Base-by-base conservation (phyloP, 2,888 invertebrate species). In the Orthosia incerta region DNA sequence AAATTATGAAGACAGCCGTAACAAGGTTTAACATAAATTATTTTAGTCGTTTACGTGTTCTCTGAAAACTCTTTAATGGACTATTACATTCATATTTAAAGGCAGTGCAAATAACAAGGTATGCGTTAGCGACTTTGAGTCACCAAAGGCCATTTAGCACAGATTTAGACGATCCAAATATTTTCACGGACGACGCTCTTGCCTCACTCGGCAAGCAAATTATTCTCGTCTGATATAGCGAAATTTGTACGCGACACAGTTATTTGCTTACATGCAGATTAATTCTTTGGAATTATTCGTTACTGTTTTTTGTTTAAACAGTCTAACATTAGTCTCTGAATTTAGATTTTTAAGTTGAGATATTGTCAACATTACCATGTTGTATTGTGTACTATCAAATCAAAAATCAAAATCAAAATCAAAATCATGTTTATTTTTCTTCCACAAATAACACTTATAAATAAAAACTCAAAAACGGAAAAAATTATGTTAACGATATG, bases 101-200 rank as follows among this genome's bases (percentile, higher is more conserved):
- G 63, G 70, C 69, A 77, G 68, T 86, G 82, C 86, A 85, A 89
- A 89, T 88, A 90, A 89, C 88, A 78, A 86, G 88, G 87, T 85
- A 88, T 85, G 86, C 88, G 88, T 89, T 89, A 89, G 89, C 88
- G 85, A 86, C 89, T 91, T 92, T 93, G 93, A 93, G 93, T 95
- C 94, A 93, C 92, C 93, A 93, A 94, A 94, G 92, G 93, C 92
- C 94, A 92, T 93, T 92, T 90, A 89, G 92, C 88, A 93, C 93
- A 84, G 91, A 95, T 94, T 93, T 95, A 95, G 95, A 94, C 91
- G 94, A 87, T 89, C 93, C 93, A 92, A 94, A 95, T 95, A 95
- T 93, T 95, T 95, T 93, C 93, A 94, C 92, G 94, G 93, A 87
- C 94, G 93, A 89, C 94, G 94, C 93, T 90, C 94, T 93, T 91